phyloP scores from a whole-genome alignment of 2,113 vertebrate genomes.

The Ciconia boyciana region DNA sequence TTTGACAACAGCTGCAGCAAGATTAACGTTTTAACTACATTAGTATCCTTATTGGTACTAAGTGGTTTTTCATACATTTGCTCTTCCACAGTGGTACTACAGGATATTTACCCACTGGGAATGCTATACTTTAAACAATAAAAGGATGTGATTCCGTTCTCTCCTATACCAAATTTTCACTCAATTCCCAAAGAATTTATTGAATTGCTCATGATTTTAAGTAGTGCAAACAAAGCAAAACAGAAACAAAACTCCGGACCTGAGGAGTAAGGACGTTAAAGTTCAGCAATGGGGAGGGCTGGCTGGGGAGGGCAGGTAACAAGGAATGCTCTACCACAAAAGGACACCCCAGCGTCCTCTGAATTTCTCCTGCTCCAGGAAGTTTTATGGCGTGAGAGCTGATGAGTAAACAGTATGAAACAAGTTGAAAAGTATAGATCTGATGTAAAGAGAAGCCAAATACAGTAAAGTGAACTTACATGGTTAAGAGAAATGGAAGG shows the following conservation, averaged over 20 bases:
- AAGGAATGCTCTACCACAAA: not conserved
- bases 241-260: not conserved
- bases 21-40: constrained; percentile 45
- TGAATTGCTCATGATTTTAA: not conserved
- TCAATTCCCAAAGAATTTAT: not conserved
- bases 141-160: not conserved
- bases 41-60: constrained; percentile 40
- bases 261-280: not conserved
- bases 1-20: constrained; percentile 58
- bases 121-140: constrained; percentile 5
- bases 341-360: not conserved
- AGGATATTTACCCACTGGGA: constrained; percentile 41
- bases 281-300: not conserved
- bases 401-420: not conserved
- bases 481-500: not conserved
- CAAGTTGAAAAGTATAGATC: not conserved
- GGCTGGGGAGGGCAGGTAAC: not conserved
- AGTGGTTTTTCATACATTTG: constrained; percentile 52
- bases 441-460: not conserved
- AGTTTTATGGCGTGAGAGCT: not conserved
- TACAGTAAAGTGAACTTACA: not conserved
- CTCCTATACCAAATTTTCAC: not conserved
- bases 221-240: not conserved
- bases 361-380: not conserved
- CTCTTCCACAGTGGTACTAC: constrained; percentile 25